Evolutionary conservation across 2,888 invertebrate species (phyloP), one percentile per base, ranked within the genome.

Genomic region (Belgica antarctica): DNA sequence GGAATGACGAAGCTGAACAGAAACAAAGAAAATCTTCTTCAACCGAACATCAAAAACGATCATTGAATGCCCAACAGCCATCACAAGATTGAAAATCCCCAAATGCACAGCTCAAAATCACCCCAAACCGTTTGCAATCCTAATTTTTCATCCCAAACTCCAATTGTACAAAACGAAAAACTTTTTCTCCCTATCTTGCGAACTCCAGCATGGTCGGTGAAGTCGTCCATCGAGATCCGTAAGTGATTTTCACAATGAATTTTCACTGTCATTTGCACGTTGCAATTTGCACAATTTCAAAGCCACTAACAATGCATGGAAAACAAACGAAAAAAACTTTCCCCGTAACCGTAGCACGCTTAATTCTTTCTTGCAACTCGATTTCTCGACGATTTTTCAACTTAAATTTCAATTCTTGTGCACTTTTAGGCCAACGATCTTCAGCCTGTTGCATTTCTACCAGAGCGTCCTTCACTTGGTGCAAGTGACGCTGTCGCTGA

Each of bases 401-500:
- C 25, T 10, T 25, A 57, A 2, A 57, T 57, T 57, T 36, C 8
- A 36, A 10, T 10, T 10, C 8, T 65, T 34, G 46, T 62, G 66
- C 12, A 65, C 71, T n/a, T n/a, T 15, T 85, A 94, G 91, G 76
- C 91, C 89, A 62, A 88, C 88, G 72, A 93, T 94, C 90, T 78
- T 92, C 76, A 94, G 93, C 75, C 79, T 83, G 75, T 87, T 89
- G 77, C 96, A 96, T 79, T 84, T 86, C 70, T 87, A 89, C 80
- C 96, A 96, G 81, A 95, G 96, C 15, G 80, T 88, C 62, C 85
- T 96, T 17, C 96, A 96, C 78, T 88, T 94, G 72, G 76, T 96
- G 19, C 96, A 96, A 82, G 92, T 96, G 76, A 85, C 93, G 71
- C 83, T 96, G 72, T 93, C 94, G 74, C 96, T 96, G 81, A 89